These are phyloP conservation scores for Spilarctia lutea DNA, from an alignment of 2,888 invertebrate species.

Conservation along the genomic window DNA sequence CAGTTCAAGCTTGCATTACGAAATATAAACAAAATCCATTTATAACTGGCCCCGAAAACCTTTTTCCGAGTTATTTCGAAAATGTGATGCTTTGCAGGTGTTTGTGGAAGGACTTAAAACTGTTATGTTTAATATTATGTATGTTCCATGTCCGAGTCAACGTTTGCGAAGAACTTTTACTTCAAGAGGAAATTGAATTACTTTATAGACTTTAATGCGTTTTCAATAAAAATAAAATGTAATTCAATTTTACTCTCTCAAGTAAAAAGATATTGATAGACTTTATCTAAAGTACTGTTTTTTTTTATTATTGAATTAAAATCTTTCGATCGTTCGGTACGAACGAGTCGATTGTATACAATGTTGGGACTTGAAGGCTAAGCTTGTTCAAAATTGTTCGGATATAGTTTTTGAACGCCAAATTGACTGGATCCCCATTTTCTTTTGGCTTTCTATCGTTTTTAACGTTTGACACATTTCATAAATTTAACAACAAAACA, in stretches of 20 bases:
- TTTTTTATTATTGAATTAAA: conserved; percentile 26
- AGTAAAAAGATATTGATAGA: not conserved
- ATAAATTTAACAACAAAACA: conserved; percentile 29
- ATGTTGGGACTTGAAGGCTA: not conserved
- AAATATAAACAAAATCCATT: conserved; percentile 60
- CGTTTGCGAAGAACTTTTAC: conserved; percentile 20
- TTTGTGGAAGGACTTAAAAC: conserved; percentile 48
- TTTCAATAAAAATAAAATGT: not conserved
- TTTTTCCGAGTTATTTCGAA: conserved; percentile 41
- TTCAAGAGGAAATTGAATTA: conserved; percentile 32
- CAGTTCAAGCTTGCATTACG: conserved; percentile 52
- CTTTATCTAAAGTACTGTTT: not conserved
- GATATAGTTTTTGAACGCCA: conserved; percentile 32
- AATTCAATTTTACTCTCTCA: conserved; percentile 25
- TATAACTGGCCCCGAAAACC: conserved; percentile 54
- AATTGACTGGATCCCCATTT: conserved; percentile 40
- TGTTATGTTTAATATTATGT: not conserved
- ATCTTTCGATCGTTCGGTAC: conserved; percentile 20
- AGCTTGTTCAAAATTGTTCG: not conserved
- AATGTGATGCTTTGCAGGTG: conserved; percentile 58
- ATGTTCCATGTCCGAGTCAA: not conserved
- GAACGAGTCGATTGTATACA: not conserved
- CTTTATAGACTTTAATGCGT: not conserved
- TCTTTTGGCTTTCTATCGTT: conserved; percentile 21
- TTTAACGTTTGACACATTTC: conserved; percentile 16